Base-by-base conservation (phyloP, 1,140 invertebrate genomes). In the Pseudomyrmex gracilis region DNA sequence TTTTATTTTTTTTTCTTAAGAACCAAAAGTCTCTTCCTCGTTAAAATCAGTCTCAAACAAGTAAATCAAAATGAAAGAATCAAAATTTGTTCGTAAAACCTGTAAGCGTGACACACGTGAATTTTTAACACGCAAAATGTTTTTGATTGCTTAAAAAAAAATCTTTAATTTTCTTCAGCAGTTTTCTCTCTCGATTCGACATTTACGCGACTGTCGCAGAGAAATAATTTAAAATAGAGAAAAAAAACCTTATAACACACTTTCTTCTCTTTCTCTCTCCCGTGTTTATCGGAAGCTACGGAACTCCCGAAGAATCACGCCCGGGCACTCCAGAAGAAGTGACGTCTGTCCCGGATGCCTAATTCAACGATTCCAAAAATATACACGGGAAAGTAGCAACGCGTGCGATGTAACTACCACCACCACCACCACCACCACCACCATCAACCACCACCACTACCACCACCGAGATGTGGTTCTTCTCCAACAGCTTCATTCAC, bases 401-500 rank as follows among this genome's bases (percentile, higher is more conserved):
- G 34, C 34, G 34, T 34, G 34, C 34, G 58, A 68, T n/a, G 49
- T 17, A 67, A 45, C 20, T 68, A 73, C 20, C 77, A 64, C 55
- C 64, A 57, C 76, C 73, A 22, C 57, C 47, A 63, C 2, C 24
- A 24, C 24, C 24, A 45, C 20, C 76, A 71, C n/a, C 77, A 64
- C 55, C n/a, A n/a, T n/a, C n/a, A n/a, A 63, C 2, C 24, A 24
- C 24, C 24, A 45, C 20, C 76, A 71, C n/a, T 70, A 64, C 55
- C 64, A 57, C 76, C 73, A 22, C 57, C 47, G 34, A 63, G 71
- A 55, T 66, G 58, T 34, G 5, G 5, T 70, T 58, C 87, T 76
- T 84, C 74, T 85, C 66, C 76, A 61, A 64, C 85, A 88, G 67
- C 88, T 88, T 90, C 88, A 91, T 92, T 93, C 90, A 92, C 90